These are phyloP conservation scores for Hestina assimilis DNA, from an alignment of 1,140 invertebrate genomes.

Conservation along the genomic window DNA sequence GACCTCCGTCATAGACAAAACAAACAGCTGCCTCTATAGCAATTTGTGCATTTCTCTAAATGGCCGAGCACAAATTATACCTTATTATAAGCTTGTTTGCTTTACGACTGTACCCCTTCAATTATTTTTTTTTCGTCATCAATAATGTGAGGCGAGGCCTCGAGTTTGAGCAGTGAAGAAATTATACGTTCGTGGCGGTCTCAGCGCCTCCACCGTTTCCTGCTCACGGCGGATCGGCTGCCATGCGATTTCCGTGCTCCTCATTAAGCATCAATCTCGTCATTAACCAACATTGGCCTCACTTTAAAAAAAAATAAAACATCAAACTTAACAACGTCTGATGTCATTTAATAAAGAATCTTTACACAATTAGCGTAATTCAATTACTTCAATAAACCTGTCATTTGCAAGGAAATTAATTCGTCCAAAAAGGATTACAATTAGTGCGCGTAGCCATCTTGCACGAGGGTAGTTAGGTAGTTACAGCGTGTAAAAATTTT, in stretches of 20 bases:
- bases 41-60: constrained; percentile 78
- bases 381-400: neutral
- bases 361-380: neutral
- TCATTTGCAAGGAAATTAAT: neutral
- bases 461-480: neutral
- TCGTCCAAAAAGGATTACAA: constrained; percentile 34
- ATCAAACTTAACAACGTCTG: neutral
- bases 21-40: constrained; percentile 71
- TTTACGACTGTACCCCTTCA: constrained; percentile 75
- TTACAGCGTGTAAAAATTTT: neutral
- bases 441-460: constrained; percentile 43
- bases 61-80: constrained; percentile 75
- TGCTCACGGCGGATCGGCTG: constrained; percentile 30
- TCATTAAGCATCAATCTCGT: constrained; percentile 3
- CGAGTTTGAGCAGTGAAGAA: constrained; percentile 65
- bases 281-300: constrained; percentile 2
- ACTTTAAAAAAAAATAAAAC: neutral
- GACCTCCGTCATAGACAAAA: constrained; percentile 78
- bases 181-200: constrained; percentile 64
- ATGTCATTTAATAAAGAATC: neutral
- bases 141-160: constrained; percentile 54
- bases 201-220: constrained; percentile 62
- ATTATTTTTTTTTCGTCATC: constrained; percentile 75
- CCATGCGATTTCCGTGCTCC: constrained; percentile 28
- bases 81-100: constrained; percentile 78